A percentile compares a stretch with the other conserved stretches of the same genome.
Evolutionary conservation across 2,797 vertebrate genomes (phyloP).

Genomic region (Limosa lapponica): DNA sequence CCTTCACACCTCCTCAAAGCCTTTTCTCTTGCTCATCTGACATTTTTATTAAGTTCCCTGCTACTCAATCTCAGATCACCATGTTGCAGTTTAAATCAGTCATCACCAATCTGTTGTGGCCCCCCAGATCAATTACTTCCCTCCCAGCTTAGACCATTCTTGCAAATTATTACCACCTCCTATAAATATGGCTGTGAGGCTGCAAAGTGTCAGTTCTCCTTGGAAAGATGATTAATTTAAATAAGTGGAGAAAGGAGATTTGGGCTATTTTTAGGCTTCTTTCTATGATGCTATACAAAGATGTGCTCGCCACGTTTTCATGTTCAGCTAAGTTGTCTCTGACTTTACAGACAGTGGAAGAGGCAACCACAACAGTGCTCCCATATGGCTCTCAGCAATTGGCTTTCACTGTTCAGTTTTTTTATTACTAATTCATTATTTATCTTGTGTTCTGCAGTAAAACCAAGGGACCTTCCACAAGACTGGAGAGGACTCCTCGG

Average conservation of each 20-base stretch:
- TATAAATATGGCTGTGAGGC: conserved; percentile 44
- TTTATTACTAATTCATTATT: background rate
- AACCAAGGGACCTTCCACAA: background rate
- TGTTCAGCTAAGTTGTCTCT: background rate
- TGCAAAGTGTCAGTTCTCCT: conserved; percentile 33
- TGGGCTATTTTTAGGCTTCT: conserved; percentile 44
- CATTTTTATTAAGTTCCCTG: conserved; percentile 43
- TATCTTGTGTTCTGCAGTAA: background rate
- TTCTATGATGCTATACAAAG: background rate
- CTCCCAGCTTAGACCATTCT: conserved; percentile 28
- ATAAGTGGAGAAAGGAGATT: conserved; percentile 19
- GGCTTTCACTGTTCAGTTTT: background rate
- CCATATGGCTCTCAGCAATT: background rate
- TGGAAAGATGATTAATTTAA: conserved; percentile 52
- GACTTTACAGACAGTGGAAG: background rate
- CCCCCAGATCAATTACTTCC: conserved; percentile 41
- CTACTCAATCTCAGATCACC: conserved; percentile 9
- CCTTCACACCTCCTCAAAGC: conserved; percentile 40
- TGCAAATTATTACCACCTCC: conserved; percentile 49
- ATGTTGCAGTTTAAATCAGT: conserved; percentile 28
- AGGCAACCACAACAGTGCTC: background rate
- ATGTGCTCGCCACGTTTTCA: background rate
- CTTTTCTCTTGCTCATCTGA: conserved; percentile 40
- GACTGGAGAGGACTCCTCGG: background rate
- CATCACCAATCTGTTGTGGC: background rate